Base-by-base conservation (phyloP, 2,888 invertebrate species). In the Cantharis nigra region DNA sequence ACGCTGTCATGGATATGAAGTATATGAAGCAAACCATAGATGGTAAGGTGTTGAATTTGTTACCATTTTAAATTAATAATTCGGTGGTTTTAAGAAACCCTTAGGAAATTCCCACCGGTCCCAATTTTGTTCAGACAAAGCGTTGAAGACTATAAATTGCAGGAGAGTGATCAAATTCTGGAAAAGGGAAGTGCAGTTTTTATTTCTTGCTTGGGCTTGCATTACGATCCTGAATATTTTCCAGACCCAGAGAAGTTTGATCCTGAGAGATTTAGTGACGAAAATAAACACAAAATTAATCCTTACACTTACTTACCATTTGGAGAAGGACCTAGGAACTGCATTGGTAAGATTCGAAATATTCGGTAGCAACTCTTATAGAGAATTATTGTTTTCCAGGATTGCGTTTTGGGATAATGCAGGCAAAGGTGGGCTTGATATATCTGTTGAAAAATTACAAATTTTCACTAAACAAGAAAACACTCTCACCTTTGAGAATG, bases 241-340 rank as follows among this genome's bases (percentile, higher is more conserved):
- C 65, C 65, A n/a, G 23, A 67, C 1, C 65, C 65, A 16, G 65
- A 67, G 5, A 67, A 67, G 11, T 67, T 67, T 26, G 65, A 67
- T 26, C 65, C 65, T n/a, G 65, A 67, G 0, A 67, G 65, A n/a
- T 67, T 67, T n/a, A 23, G 23, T 4, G 20, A n/a, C 4, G 65
- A 23, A 13, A 67, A 67, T 13, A 67, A 26, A 67, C 20, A 5
- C 23, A 67, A 23, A 23, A 67, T 67, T 67, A 23, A 23, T 70
- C 89, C 89, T 0, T 90, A 89, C 79, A 89, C 89, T 75, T 91
- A 90, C 89, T 87, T 91, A 87, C 91, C 91, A 0, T 91, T 91
- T 83, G 91, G 91, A 4, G 91, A 91, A 84, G 91, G 91, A 0
- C 91, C 91, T 5, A 87, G 90, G 79, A 90, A 90, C 85, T 91